Conservation (phyloP, 2,113 vertebrate species). For the Macrotis lagotis region DNA sequence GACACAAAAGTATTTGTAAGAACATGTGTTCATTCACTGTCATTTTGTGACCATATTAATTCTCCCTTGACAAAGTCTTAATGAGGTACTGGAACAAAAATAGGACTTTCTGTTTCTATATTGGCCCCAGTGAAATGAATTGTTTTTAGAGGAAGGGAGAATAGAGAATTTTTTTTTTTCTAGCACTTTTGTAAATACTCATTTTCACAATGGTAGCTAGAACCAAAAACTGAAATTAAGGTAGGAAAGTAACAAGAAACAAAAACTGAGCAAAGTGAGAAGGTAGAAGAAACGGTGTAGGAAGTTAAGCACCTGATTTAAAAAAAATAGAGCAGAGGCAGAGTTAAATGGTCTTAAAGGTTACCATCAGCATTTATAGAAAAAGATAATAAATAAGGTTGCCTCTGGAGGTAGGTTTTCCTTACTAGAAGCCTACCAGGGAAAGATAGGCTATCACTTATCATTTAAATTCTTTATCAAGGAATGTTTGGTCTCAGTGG, state of each 20-base stretch:
- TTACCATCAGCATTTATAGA: not conserved
- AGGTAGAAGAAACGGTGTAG: not conserved
- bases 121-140: not conserved
- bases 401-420: not conserved
- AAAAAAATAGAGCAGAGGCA: not conserved
- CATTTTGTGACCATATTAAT: not conserved
- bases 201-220: not conserved
- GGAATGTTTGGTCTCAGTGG: not conserved
- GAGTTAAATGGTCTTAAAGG: not conserved
- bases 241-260: not conserved
- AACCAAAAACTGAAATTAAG: not conserved
- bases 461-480: not conserved
- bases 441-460: not conserved
- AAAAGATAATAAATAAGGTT: not conserved
- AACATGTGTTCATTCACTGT: not conserved
- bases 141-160: not conserved
- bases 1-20: not conserved
- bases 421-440: not conserved
- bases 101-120: not conserved
- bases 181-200: not conserved
- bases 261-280: not conserved
- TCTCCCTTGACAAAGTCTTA: not conserved
- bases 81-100: not conserved
- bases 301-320: not conserved
- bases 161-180: not conserved